Evolutionary conservation across 2,797 vertebrate species (phyloP).

Genomic region (Toxotes lorentzi): DNA sequence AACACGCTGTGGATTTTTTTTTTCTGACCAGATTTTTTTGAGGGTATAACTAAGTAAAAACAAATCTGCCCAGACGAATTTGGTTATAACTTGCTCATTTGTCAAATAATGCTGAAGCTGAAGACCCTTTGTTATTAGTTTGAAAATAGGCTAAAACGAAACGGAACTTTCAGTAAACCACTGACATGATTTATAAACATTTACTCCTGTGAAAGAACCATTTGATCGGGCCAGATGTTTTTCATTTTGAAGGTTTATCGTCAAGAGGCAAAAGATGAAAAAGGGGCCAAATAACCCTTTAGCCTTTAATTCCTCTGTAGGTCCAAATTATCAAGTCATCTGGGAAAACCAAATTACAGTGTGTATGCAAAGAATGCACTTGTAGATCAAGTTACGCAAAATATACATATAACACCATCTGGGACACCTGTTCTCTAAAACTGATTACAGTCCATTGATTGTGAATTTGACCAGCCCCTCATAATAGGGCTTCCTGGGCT

Average conservation of each 20-base stretch:
- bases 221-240: conserved; percentile 84
- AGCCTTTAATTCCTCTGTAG: conserved; percentile 71
- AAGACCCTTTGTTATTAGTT: conserved; percentile 61
- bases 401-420: conserved; percentile 55
- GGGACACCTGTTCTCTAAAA: conserved; percentile 77
- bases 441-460: conserved; percentile 49
- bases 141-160: conserved; percentile 65
- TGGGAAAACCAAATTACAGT: conserved; percentile 76
- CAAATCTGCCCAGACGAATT: conserved; percentile 57
- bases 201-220: conserved; percentile 71
- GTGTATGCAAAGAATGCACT: conserved; percentile 53
- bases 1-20: conserved; percentile 38
- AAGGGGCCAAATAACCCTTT: conserved; percentile 74
- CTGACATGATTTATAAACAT: conserved; percentile 72
- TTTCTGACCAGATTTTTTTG: conserved; percentile 23
- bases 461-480: conserved; percentile 30
- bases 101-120: conserved; percentile 51
- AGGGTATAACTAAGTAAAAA: conserved; percentile 53
- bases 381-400: conserved; percentile 62
- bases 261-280: conserved; percentile 78
- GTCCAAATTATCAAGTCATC: conserved; percentile 78
- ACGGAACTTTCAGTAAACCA: conserved; percentile 61
- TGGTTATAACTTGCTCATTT: conserved; percentile 58
- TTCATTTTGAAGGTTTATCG: conserved; percentile 80
- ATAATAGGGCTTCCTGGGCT: conserved; percentile 10